Conservation (phyloP, 2,797 vertebrate species). For the Sebastes matsubarae region DNA sequence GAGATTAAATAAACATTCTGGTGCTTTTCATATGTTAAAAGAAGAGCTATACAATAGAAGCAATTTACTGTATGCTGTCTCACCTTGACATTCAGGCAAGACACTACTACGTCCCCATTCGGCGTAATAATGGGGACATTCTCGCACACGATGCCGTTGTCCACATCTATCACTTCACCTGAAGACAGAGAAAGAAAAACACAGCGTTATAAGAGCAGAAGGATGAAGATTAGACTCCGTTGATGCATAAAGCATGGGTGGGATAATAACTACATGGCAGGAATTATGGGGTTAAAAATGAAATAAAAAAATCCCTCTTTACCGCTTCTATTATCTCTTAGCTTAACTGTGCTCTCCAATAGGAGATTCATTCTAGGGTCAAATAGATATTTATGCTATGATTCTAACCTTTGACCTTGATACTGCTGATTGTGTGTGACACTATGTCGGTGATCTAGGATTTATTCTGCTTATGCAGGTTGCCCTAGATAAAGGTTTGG, state of each 20-base stretch:
- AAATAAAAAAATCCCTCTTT: not conserved
- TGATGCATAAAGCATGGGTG: not conserved
- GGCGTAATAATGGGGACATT: conserved; percentile 97
- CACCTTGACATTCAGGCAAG: conserved; percentile 95
- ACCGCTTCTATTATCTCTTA: not conserved
- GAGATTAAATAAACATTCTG: not conserved
- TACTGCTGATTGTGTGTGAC: not conserved
- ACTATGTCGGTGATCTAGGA: not conserved
- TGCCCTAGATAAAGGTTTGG: not conserved
- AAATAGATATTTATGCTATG: not conserved
- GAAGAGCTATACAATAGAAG: too few species aligned
- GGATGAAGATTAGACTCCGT: conserved; percentile 3
- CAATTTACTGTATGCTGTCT: conserved; percentile 29
- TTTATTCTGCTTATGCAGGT: not conserved
- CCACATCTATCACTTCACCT: conserved; percentile 96
- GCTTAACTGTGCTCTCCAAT: not conserved
- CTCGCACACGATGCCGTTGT: conserved; percentile 95
- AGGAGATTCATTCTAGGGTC: not conserved
- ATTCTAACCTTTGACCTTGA: not conserved
- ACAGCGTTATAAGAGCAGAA: not conserved
- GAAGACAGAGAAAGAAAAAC: not conserved
- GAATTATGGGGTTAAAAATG: conserved; percentile 12
- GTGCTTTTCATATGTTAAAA: not conserved
- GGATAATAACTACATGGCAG: conserved; percentile 1
- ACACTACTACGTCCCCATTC: conserved; percentile 94